phyloP scores from a whole-genome alignment of 2,797 vertebrate species.

The Dendrocincla fuliginosa region DNA sequence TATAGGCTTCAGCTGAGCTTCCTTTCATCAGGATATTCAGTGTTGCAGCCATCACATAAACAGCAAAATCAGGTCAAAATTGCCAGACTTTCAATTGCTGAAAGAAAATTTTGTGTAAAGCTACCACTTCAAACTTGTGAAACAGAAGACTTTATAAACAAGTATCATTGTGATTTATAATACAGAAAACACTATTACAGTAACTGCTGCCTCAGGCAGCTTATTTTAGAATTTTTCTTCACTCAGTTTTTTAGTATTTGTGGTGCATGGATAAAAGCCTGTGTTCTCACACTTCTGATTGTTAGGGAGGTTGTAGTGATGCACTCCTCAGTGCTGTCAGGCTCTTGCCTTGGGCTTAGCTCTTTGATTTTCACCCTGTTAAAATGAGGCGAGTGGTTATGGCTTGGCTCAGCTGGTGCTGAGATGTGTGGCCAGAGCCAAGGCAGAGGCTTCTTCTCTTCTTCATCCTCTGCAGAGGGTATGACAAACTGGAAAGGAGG shows the following conservation, averaged over 20 bases:
- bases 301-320: not conserved
- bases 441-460: not conserved
- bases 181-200: not conserved
- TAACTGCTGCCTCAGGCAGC: not conserved
- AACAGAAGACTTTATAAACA: not conserved
- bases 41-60: not conserved
- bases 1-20: not conserved
- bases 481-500: not conserved
- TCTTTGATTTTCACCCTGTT: not conserved
- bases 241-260: not conserved
- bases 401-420: not conserved
- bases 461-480: not conserved
- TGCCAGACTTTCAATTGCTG: not conserved
- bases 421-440: not conserved
- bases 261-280: not conserved
- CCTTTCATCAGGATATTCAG: slow-evolving; percentile 34
- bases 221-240: not conserved
- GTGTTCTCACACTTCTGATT: not conserved
- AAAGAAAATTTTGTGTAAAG: not conserved
- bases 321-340: not conserved
- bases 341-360: not conserved
- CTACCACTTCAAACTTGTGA: not conserved
- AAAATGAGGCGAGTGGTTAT: not conserved
- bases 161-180: not conserved
- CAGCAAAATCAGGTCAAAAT: slow-evolving; percentile 46